These are phyloP conservation scores for Callocephalon fimbriatum DNA, from an alignment of 2,113 vertebrate genomes.

Conservation along the genomic window DNA sequence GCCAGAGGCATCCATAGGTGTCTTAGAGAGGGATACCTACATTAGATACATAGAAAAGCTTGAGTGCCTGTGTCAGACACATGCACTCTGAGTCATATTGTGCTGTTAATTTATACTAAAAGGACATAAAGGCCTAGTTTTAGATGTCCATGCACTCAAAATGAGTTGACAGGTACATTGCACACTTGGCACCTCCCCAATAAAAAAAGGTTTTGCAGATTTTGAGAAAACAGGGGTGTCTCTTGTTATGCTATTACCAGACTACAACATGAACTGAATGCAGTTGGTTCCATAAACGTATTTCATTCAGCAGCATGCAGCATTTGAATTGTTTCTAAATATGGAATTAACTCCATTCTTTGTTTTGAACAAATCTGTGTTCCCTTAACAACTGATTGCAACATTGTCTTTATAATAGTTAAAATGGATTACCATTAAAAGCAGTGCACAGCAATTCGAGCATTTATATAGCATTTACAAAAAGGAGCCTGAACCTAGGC, in stretches of 20 bases:
- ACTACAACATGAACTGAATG: not conserved
- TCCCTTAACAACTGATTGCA: not conserved
- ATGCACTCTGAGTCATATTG: not conserved
- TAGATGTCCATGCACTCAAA: not conserved
- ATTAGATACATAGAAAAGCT: rapidly evolving
- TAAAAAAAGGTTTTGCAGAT: not conserved
- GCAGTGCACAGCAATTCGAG: not conserved
- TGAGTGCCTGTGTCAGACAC: not conserved
- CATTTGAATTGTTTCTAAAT: not conserved
- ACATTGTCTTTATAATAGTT: not conserved
- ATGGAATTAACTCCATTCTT: not conserved
- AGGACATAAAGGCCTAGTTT: not conserved
- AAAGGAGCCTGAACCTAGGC: not conserved
- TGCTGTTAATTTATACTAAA: not conserved
- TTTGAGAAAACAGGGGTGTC: not conserved
- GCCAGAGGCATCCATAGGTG: not conserved
- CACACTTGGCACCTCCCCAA: not conserved
- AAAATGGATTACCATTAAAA: not conserved
- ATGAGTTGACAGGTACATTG: not conserved
- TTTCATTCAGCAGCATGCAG: not conserved
- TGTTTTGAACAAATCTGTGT: not conserved
- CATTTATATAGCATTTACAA: not conserved
- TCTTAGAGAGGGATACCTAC: not conserved
- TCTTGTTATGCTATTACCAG: not conserved
- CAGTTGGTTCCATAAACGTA: not conserved